These are phyloP conservation scores for Craseonycteris thonglongyai DNA, from an alignment of 2,113 vertebrate genomes.

Conservation along the genomic window DNA sequence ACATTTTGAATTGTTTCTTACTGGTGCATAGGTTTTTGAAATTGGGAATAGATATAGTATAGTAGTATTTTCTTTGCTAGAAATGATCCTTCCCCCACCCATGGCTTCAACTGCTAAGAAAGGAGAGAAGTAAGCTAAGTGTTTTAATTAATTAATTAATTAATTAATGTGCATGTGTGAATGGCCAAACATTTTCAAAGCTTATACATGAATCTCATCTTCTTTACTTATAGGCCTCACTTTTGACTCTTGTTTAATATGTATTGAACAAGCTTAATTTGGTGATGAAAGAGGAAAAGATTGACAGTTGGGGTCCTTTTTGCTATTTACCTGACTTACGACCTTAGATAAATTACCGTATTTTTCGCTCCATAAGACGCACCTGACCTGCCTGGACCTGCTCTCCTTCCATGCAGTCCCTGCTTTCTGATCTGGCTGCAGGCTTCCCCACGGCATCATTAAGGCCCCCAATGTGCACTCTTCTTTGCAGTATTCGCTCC, in stretches of 20 bases:
- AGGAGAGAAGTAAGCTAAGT: slow-evolving; percentile 15
- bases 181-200: not conserved
- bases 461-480: too few relatives aligned
- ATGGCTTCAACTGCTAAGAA: not conserved
- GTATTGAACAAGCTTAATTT: slow-evolving; percentile 14
- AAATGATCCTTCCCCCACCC: not conserved
- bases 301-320: not conserved
- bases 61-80: not conserved
- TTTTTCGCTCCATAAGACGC: too few relatives aligned
- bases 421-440: too few relatives aligned
- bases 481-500: too few relatives aligned
- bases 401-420: too few relatives aligned
- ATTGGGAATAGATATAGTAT: not conserved
- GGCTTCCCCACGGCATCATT: too few relatives aligned
- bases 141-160: not conserved
- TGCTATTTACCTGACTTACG: slow-evolving; percentile 16
- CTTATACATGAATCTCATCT: not conserved
- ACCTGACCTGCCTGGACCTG: too few relatives aligned
- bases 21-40: slow-evolving; percentile 7
- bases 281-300: not conserved
- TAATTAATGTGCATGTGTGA: not conserved
- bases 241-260: slow-evolving; percentile 11
- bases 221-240: not conserved
- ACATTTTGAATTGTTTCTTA: slow-evolving; percentile 27
- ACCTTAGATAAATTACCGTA: slow-evolving; percentile 16